A percentile compares a stretch with the other conserved stretches of the same genome.
Evolutionary conservation across 2,888 invertebrate genomes (phyloP).

Genomic region (Hirtodrosophila confusa): DNA sequence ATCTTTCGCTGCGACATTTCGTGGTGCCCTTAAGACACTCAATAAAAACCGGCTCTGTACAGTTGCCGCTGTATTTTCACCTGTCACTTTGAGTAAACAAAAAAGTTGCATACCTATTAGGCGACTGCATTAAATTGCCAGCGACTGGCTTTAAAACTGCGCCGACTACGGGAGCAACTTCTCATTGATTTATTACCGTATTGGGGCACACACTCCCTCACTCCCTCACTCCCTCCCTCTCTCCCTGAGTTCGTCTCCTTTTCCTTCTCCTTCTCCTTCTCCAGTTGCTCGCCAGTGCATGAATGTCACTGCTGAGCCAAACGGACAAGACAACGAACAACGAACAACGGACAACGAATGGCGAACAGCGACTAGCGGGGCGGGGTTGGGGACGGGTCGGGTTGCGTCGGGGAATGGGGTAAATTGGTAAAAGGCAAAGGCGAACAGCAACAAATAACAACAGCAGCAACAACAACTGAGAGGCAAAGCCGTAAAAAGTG

Average conservation of each 20-base stretch:
- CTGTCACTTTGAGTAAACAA: constrained; percentile 1
- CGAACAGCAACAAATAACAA: constrained; percentile 63
- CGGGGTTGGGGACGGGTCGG: constrained; percentile 29
- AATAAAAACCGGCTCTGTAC: too few relatives aligned
- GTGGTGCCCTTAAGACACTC: too few relatives aligned
- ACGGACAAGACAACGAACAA: constrained; percentile 65
- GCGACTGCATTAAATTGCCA: constrained; percentile 42
- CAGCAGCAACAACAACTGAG: constrained; percentile 19
- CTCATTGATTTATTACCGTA: constrained; percentile 72
- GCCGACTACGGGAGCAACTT: constrained; percentile 36
- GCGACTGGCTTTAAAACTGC: constrained; percentile 54
- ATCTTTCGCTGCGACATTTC: too few relatives aligned
- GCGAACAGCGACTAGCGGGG: constrained; percentile 31
- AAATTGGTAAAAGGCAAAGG: constrained; percentile 43
- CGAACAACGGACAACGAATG: constrained; percentile 9
- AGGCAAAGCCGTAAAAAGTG: constrained; percentile 55
- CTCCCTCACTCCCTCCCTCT: neutral
- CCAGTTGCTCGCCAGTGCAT: constrained; percentile 68
- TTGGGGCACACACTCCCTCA: constrained; percentile 31
- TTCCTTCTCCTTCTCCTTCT: neutral
- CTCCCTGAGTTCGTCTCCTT: neutral
- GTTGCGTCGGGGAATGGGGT: constrained; percentile 31
- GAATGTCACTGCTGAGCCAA: constrained; percentile 77
- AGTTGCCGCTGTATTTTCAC: too few relatives aligned
- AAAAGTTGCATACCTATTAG: constrained; percentile 29